phyloP scores from a whole-genome alignment of 2,888 invertebrate species.

The Ethmia dodecea region DNA sequence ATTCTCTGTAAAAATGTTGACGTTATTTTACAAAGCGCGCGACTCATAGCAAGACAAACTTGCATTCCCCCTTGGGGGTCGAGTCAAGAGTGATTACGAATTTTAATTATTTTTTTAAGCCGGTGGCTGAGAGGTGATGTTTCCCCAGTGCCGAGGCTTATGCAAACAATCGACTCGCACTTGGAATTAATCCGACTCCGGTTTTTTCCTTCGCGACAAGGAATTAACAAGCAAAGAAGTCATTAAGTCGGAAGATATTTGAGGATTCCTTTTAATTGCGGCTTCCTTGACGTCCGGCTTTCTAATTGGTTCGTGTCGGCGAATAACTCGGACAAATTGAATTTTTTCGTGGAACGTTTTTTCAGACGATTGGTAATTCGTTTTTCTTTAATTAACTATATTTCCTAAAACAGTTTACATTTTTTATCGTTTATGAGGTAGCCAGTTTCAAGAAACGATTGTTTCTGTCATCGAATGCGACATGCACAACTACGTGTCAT shows the following conservation, averaged over 20 bases:
- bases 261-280: conserved; percentile 75
- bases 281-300: conserved; percentile 64
- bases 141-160: conserved; percentile 70
- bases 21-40: conserved; percentile 32
- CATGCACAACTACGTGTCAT: conserved; percentile 53
- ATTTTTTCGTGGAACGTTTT: conserved; percentile 39
- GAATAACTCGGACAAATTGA: conserved; percentile 59
- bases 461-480: conserved; percentile 29
- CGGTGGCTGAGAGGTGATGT: conserved; percentile 74
- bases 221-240: conserved; percentile 78
- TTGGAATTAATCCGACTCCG: conserved; percentile 74
- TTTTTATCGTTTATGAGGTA: conserved; percentile 1
- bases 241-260: conserved; percentile 75
- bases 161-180: conserved; percentile 77
- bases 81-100: conserved; percentile 78
- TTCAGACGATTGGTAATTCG: conserved; percentile 12
- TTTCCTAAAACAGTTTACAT: conserved; percentile 1
- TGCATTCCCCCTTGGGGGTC: conserved; percentile 50
- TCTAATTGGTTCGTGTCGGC: conserved; percentile 71
- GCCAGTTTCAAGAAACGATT: conserved; percentile 7
- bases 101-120: conserved; percentile 79
- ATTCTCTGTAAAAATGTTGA: conserved; percentile 33
- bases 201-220: conserved; percentile 73
- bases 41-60: conserved; percentile 43
- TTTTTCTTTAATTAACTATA: conserved; percentile 13